Conservation (phyloP, 2,113 vertebrate genomes). For the Crocuta crocuta region DNA sequence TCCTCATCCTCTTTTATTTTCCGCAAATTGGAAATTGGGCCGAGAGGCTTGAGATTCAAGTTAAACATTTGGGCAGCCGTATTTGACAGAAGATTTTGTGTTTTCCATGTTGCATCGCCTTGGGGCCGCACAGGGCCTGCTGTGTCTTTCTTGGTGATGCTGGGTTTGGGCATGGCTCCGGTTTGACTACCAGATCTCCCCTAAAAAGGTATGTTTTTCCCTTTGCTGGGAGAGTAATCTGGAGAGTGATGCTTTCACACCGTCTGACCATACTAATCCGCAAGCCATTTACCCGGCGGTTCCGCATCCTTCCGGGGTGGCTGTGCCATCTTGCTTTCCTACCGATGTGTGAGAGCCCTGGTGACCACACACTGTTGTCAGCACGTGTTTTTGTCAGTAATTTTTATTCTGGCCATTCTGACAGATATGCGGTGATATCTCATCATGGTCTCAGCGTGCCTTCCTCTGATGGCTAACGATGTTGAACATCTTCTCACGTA, state of each 20-base stretch:
- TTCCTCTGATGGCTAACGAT: neutral
- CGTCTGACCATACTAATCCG: neutral
- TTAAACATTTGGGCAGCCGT: neutral
- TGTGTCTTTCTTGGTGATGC: neutral
- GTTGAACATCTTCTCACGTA: fast-evolving
- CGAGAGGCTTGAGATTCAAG: neutral
- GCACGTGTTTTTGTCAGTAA: neutral
- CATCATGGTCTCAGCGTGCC: neutral
- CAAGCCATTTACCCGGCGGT: neutral
- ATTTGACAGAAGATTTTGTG: neutral
- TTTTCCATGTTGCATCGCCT: neutral
- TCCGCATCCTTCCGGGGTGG: neutral
- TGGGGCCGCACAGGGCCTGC: fast-evolving
- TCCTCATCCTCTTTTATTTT: neutral
- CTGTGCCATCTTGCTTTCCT: neutral
- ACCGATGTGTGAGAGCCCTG: neutral
- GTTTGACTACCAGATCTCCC: neutral
- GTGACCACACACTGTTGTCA: neutral
- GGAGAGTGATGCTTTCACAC: no score
- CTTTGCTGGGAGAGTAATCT: neutral
- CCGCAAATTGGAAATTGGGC: neutral
- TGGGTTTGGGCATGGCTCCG: neutral
- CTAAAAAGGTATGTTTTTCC: neutral
- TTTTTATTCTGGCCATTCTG: neutral
- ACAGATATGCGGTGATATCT: neutral